These are phyloP conservation scores for Typhlichthys subterraneus DNA, from an alignment of 2,797 vertebrate species.

Conservation along the genomic window DNA sequence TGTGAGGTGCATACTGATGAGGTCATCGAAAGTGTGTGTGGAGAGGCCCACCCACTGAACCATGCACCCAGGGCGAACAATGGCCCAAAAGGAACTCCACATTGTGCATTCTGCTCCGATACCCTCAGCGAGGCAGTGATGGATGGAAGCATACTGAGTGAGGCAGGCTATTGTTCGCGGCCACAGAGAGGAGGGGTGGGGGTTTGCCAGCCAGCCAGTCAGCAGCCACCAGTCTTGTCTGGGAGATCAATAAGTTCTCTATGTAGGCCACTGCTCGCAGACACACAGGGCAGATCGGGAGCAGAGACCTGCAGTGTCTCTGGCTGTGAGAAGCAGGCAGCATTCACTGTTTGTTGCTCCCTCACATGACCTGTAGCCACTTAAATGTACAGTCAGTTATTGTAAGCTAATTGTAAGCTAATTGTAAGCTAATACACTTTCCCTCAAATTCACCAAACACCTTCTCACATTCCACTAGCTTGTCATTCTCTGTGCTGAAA, in stretches of 20 bases:
- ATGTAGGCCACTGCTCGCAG: conserved; percentile 1
- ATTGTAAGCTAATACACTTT: too few species aligned
- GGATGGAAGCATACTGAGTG: conserved; percentile 47
- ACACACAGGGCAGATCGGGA: background rate
- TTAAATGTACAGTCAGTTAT: too few species aligned
- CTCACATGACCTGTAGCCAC: too few species aligned
- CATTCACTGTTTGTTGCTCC: too few species aligned
- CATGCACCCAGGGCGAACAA: conserved; percentile 44
- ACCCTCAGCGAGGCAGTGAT: conserved; percentile 58
- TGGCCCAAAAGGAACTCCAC: conserved; percentile 47
- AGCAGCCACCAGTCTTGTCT: conserved; percentile 14
- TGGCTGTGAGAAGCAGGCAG: too few species aligned
- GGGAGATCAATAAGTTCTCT: conserved; percentile 35
- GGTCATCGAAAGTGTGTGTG: conserved; percentile 36
- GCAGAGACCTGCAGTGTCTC: background rate
- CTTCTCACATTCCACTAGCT: too few species aligned
- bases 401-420: too few species aligned
- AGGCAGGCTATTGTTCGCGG: conserved; percentile 34
- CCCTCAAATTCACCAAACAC: too few species aligned
- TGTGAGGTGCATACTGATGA: conserved; percentile 64
- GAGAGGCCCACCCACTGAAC: conserved; percentile 6
- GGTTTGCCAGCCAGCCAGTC: conserved; percentile 21
- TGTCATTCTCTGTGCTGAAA: too few species aligned
- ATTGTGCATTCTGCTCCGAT: conserved; percentile 60
- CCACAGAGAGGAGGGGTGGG: conserved; percentile 12